Conservation (phyloP, 35 echinoderm and acorn worm genomes). For the Ptychodera flava region DNA sequence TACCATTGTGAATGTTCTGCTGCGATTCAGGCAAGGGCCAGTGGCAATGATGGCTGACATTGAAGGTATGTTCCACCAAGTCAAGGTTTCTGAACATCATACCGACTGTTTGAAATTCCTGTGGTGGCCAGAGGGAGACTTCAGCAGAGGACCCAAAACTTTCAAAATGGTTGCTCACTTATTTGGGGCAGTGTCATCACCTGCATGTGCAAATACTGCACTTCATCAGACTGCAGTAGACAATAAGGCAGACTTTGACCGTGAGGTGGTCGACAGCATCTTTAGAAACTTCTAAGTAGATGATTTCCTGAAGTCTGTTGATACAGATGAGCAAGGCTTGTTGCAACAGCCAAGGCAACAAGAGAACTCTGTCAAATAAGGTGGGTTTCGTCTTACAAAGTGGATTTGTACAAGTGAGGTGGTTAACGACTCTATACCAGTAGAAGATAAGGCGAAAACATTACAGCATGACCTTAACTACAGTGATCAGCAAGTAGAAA, state of each 20-base stretch:
- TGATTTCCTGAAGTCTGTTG: slow-evolving; percentile 26
- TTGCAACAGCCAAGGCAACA: not conserved
- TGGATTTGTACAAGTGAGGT: too few relatives aligned
- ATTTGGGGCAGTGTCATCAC: slow-evolving; percentile 69
- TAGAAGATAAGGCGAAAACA: too few relatives aligned
- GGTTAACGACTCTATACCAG: too few relatives aligned
- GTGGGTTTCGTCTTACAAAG: too few relatives aligned
- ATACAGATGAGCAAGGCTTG: not conserved
- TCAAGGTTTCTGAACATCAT: slow-evolving; percentile 32
- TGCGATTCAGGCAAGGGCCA: slow-evolving; percentile 46
- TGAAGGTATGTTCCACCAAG: slow-evolving; percentile 65
- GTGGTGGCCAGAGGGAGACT: slow-evolving; percentile 63
- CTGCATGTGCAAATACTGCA: slow-evolving; percentile 47
- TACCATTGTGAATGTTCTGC: slow-evolving; percentile 38
- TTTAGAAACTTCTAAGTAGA: slow-evolving; percentile 30
- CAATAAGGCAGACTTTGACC: too few relatives aligned
- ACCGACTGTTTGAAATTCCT: slow-evolving; percentile 46
- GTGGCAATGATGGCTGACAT: slow-evolving; percentile 58
- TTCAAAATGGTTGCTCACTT: slow-evolving; percentile 54
- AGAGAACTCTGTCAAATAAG: too few relatives aligned
- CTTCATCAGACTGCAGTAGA: slow-evolving; percentile 43
- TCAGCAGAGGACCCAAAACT: slow-evolving; percentile 14
- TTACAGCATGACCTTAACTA: slow-evolving; percentile 21
- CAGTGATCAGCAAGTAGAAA: slow-evolving; percentile 35
- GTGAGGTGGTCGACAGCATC: slow-evolving; percentile 7